Evolutionary conservation across 2,888 invertebrate species (phyloP).

Genomic region (Ormia ochracea): DNA sequence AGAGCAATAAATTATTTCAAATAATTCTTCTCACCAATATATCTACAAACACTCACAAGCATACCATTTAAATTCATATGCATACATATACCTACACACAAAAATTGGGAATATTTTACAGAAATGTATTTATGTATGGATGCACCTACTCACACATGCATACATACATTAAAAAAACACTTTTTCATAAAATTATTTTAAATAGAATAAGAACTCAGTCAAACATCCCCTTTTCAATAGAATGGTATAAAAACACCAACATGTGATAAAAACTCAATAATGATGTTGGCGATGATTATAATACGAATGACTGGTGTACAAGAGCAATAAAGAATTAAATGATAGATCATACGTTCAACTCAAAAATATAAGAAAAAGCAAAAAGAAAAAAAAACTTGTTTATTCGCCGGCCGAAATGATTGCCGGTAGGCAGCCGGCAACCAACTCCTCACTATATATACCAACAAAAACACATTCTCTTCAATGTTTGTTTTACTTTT

Average conservation of each 20-base stretch:
- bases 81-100: neutral
- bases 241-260: neutral
- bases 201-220: constrained; percentile 48
- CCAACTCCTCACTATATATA: neutral
- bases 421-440: constrained; percentile 8
- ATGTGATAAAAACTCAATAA: constrained; percentile 38
- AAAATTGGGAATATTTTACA: constrained; percentile 22
- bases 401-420: constrained; percentile 50
- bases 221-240: constrained; percentile 40
- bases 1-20: constrained; percentile 36
- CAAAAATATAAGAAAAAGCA: neutral
- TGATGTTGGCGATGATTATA: constrained; percentile 28
- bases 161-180: too few species aligned
- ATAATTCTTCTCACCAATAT: constrained; percentile 17
- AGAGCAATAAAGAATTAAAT: constrained; percentile 15
- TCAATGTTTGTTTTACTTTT: neutral
- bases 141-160: too few species aligned
- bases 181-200: constrained; percentile 40
- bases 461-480: neutral
- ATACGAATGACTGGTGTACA: constrained; percentile 26
- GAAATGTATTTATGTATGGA: too few species aligned
- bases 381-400: constrained; percentile 41
- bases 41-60: too few species aligned
- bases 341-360: constrained; percentile 33
- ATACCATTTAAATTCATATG: too few species aligned